Evolutionary conservation across 2,797 vertebrate genomes (phyloP).

Genomic region (Helicolenus hilgendorfi): DNA sequence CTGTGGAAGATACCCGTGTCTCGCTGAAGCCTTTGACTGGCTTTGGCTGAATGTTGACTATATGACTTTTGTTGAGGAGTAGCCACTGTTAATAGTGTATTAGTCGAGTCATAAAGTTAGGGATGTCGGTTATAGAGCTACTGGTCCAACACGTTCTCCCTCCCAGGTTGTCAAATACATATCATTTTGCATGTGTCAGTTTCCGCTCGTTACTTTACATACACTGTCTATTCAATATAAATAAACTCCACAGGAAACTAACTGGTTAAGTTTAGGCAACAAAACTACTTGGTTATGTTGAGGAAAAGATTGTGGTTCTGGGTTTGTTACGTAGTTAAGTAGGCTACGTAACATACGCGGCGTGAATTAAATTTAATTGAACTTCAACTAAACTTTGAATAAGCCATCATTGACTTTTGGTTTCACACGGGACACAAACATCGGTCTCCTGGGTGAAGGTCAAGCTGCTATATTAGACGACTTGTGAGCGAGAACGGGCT

Average conservation of each 20-base stretch:
- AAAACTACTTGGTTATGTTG: not conserved
- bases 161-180: not conserved
- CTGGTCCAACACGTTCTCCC: not conserved
- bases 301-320: not conserved
- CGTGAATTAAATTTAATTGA: no score
- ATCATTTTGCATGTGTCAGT: no score
- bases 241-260: not conserved
- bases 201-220: no score
- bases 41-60: not conserved
- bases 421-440: no score
- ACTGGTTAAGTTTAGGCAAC: not conserved
- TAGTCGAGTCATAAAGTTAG: not conserved
- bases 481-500: not conserved
- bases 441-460: not conserved
- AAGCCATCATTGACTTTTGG: no score
- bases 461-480: not conserved
- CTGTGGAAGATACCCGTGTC: not conserved
- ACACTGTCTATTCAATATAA: not conserved
- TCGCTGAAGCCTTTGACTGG: not conserved
- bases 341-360: no score
- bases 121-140: not conserved
- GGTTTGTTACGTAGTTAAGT: not conserved
- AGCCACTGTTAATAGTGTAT: not conserved
- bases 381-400: no score
- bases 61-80: not conserved